Evolutionary conservation across 2,113 vertebrate genomes (phyloP), one percentile per base, ranked within the genome.

Genomic region (Syngnathus floridae): DNA sequence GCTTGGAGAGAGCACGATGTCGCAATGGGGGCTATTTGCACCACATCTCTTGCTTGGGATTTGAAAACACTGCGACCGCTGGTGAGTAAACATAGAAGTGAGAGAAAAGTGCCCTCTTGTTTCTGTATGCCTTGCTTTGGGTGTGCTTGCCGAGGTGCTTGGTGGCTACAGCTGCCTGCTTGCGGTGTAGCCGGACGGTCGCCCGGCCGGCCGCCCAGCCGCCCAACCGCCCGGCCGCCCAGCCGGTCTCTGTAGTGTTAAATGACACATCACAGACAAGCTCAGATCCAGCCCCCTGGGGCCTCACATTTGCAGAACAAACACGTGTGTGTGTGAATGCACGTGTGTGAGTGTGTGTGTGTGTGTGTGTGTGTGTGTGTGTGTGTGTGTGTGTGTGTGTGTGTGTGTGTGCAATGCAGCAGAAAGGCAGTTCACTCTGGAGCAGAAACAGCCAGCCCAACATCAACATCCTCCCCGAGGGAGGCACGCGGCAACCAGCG

Each of bases 221-320:
- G 26, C 3, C 3, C 26, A 3, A 3, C 3, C 26, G 26, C 3
- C 3, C 26, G 2, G 26, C 3, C 26, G 26, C 3, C 3, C 26
- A 3, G 26, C 3, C 26, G 26, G 26, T 52, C 73, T 80, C 70
- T 82, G 77, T 79, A 77, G 85, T 87, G 84, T 86, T 86, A 86
- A 83, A 84, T 86, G 89, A 90, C 83, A 90, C 82, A 90, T 90
- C 66, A 71, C 87, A 88, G 89, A 84, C 86, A 73, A 84, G 79
- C 79, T 82, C 79, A 79, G 82, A 84, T 88, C 83, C 80, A 88
- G 83, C 69, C 81, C 85, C 75, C 68, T 71, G 78, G 83, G 85
- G 84, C 85, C 87, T 88, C 84, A 85, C 85, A 88, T 85, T 87
- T 86, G 84, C 85, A 87, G 84, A 84, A 82, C 77, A 87, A 87